A percentile compares a stretch with the other conserved stretches of the same genome.
Conservation (phyloP, 2,888 invertebrate genomes). For the Archaeoteleia sp. region DNA sequence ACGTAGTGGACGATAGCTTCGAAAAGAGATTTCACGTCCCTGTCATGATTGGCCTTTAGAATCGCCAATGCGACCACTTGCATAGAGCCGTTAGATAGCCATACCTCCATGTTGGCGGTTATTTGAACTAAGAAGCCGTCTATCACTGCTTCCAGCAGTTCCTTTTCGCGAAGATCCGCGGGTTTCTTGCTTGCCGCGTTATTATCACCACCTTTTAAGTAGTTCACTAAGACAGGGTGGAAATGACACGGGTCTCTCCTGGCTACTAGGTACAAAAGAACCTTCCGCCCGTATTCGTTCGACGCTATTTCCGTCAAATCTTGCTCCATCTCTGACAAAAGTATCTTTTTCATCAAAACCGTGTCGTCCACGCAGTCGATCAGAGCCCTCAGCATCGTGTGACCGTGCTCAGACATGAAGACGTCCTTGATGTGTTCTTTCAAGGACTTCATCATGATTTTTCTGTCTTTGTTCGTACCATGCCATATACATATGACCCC, state of each 20-base stretch:
- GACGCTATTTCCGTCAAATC: constrained; percentile 81
- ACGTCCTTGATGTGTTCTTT: constrained; percentile 89
- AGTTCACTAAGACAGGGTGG: constrained; percentile 86
- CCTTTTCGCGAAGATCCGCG: constrained; percentile 78
- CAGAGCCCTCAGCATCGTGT: constrained; percentile 86
- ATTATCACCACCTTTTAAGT: constrained; percentile 84
- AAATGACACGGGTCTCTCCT: constrained; percentile 88
- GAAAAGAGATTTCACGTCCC: constrained; percentile 74
- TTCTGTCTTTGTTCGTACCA: constrained; percentile 86
- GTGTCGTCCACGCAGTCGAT: constrained; percentile 96
- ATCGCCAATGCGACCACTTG: constrained; percentile 83
- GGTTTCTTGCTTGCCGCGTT: constrained; percentile 86
- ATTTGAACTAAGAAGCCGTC: constrained; percentile 78
- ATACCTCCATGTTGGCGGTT: constrained; percentile 78
- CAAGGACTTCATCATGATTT: constrained; percentile 89
- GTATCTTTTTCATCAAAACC: constrained; percentile 88
- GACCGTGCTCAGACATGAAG: constrained; percentile 91
- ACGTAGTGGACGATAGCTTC: constrained; percentile 75
- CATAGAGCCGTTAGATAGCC: constrained; percentile 82
- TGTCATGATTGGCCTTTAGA: constrained; percentile 79
- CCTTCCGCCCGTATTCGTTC: constrained; percentile 89
- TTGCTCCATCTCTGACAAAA: constrained; percentile 82
- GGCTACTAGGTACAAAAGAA: constrained; percentile 90
- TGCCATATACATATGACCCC: constrained; percentile 92
- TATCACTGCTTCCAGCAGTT: constrained; percentile 82